Base-by-base conservation (phyloP, 1,140 invertebrate species). In the Drosophila chauvacae region DNA sequence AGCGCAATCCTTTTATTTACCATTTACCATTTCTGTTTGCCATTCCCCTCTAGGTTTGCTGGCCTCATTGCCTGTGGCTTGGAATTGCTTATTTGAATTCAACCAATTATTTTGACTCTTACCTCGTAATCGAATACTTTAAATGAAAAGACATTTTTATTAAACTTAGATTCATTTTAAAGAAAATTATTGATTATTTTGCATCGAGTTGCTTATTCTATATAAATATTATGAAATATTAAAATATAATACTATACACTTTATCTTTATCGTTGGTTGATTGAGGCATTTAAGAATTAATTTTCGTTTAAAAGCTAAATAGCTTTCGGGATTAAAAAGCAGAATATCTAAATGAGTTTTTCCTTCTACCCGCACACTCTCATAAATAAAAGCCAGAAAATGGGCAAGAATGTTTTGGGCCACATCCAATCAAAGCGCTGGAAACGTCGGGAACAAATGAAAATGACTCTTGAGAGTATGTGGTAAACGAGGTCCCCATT, bases 401-500 rank as follows among this genome's bases (percentile, higher is more conserved):
- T 68, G 69, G 50, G 42, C 60, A 5, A 62, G 61, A 64, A 71
- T 63, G 45, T 41, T 84, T 76, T 35, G 51, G 48, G 45, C 23
- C 51, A 23, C 41, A 47, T 35, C 55, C 59, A 63, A 56, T 70
- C 64, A 70, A 37, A 48, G 45, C 59, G 42, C 2, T 11, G 42
- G 18, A 26, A 26, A 14, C 3, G 20, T 1, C 14, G 50, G 47
- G 37, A 58, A 39, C 77, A 70, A 70, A 68, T 70, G 70, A 60
- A 70, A 70, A 68, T 70, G 70, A 60, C 81, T 48, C 77, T 64
- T 60, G 82, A 66, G 81, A 81, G 80, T 86, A 72, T 81, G 81
- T 86, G 82, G 64, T 81, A 81, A 85, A 70, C 81, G 77, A 85
- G 84, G 68, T 51, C 53, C 51, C 73, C 70, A 73, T 73, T 73